phyloP scores from a whole-genome alignment of 2,113 vertebrate genomes.

The Eubucco bourcierii region DNA sequence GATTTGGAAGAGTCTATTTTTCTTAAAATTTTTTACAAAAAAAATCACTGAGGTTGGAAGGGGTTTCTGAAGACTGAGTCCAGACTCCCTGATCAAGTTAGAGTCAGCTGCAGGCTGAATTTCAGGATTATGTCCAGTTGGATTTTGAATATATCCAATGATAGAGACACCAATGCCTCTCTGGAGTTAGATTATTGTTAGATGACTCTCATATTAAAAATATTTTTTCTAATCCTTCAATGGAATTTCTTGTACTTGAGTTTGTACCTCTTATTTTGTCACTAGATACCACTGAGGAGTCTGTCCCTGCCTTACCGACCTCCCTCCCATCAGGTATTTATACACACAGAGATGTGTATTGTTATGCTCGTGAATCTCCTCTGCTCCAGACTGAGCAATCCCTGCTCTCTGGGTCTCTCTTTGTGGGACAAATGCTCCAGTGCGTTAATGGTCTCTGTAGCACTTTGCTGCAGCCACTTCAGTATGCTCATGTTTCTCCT shows the following conservation, averaged over 20 bases:
- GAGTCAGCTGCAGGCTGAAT: neutral
- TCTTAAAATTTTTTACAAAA: neutral
- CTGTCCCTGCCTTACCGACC: too few species aligned
- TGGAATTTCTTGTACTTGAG: neutral
- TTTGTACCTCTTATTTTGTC: neutral
- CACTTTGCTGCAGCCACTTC: neutral
- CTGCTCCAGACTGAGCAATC: neutral
- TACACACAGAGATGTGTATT: neutral
- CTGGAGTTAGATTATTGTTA: neutral
- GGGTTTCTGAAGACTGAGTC: neutral
- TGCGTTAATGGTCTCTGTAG: neutral
- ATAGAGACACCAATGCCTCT: neutral
- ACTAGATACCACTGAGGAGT: too few species aligned
- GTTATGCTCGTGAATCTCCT: neutral
- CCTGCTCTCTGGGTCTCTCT: neutral
- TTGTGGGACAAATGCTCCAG: neutral
- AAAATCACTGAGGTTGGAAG: neutral
- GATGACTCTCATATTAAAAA: neutral
- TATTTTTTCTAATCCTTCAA: neutral
- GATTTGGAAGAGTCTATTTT: neutral
- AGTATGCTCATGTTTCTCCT: neutral
- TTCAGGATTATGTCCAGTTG: neutral
- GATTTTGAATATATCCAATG: neutral
- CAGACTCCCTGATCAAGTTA: neutral
- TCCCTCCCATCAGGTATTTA: neutral